These are phyloP conservation scores for Drosophila orena DNA, from an alignment of 1,140 invertebrate genomes.

Conservation along the genomic window DNA sequence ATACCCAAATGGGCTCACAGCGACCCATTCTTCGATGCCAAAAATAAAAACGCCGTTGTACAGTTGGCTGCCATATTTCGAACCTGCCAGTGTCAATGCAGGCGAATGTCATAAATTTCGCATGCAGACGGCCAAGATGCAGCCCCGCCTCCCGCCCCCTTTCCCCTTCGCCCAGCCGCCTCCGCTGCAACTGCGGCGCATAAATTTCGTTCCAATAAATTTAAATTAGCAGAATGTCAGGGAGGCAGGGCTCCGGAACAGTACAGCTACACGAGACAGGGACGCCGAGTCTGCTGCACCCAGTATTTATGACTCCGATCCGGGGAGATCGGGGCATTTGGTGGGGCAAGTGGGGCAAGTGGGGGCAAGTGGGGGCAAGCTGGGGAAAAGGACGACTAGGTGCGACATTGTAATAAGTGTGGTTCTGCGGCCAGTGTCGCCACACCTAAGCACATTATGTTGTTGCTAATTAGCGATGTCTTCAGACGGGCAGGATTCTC, in stretches of 20 bases:
- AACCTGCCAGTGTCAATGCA: conserved; percentile 73
- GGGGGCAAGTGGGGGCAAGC: neutral
- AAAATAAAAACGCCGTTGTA: conserved; percentile 31
- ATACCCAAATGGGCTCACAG: conserved; percentile 10
- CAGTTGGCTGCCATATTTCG: conserved; percentile 55
- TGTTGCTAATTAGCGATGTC: conserved; percentile 68
- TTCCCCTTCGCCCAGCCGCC: neutral
- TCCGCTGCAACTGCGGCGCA: conserved; percentile 38
- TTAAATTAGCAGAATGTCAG: conserved; percentile 74
- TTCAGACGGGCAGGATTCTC: conserved; percentile 28
- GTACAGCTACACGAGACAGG: conserved; percentile 40
- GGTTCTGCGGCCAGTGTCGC: conserved; percentile 35
- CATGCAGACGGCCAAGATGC: conserved; percentile 46
- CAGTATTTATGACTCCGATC: conserved; percentile 69
- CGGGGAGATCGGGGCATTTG: neutral
- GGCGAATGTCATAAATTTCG: conserved; percentile 69
- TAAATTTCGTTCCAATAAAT: conserved; percentile 80
- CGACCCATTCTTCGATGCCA: neutral
- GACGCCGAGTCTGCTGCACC: conserved; percentile 54
- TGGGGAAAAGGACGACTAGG: conserved; percentile 6
- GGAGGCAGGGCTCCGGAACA: conserved; percentile 37
- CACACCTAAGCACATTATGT: conserved; percentile 66
- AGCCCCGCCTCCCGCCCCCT: neutral
- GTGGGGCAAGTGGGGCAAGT: neutral
- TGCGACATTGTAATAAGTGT: conserved; percentile 48